Evolutionary conservation across 2,888 invertebrate species (phyloP).

Genomic region (Heteropelma amictum): DNA sequence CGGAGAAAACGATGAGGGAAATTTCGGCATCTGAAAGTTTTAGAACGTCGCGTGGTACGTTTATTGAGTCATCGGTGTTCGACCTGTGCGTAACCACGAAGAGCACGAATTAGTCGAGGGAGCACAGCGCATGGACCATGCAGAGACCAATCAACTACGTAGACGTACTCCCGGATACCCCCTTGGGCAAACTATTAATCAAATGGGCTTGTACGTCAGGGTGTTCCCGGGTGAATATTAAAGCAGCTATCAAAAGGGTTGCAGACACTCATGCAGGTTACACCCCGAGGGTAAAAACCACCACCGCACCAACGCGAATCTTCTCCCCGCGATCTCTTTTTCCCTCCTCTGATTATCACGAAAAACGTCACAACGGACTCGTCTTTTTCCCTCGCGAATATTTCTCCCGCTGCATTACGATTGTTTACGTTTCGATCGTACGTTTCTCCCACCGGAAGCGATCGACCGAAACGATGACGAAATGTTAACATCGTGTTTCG

Average conservation of each 20-base stretch:
- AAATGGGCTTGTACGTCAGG: slow-evolving; percentile 65
- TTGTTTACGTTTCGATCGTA: too few relatives aligned
- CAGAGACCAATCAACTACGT: slow-evolving; percentile 20
- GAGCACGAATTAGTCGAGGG: slow-evolving; percentile 22
- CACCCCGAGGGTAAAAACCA: slow-evolving; percentile 1
- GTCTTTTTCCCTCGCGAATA: background rate
- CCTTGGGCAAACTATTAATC: slow-evolving; percentile 65
- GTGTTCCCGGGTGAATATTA: slow-evolving; percentile 69
- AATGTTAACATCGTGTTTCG: too few relatives aligned
- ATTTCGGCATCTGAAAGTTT: background rate
- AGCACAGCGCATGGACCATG: background rate
- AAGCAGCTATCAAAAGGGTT: slow-evolving; percentile 68
- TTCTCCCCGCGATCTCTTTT: background rate
- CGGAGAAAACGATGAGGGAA: too few relatives aligned
- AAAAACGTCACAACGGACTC: slow-evolving; percentile 4
- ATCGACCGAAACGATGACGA: too few relatives aligned
- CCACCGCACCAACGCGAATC: background rate
- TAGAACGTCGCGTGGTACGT: background rate
- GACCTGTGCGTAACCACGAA: background rate
- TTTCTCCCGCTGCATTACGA: background rate
- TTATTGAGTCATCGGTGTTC: background rate
- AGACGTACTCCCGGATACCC: slow-evolving; percentile 26
- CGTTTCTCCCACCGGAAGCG: too few relatives aligned
- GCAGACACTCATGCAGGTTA: slow-evolving; percentile 47
- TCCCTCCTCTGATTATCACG: slow-evolving; percentile 8